Conservation (phyloP, 2,113 vertebrate genomes). For the Donacobius atricapilla region DNA sequence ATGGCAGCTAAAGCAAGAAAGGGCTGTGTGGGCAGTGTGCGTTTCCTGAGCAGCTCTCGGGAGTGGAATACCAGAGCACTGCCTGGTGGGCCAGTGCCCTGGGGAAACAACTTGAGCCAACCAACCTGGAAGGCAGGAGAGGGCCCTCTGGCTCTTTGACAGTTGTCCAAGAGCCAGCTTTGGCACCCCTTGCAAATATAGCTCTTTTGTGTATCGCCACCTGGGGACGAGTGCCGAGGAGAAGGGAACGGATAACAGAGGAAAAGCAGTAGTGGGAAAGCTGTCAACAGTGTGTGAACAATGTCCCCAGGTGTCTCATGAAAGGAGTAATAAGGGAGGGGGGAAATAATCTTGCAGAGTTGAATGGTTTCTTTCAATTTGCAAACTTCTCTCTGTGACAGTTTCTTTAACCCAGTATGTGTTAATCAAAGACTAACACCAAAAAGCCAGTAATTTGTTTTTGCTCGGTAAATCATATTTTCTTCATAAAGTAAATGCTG, state of each 20-base stretch:
- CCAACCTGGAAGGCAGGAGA: not conserved
- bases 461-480: constrained; percentile 53
- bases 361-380: constrained; percentile 40
- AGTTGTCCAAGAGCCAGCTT: not conserved
- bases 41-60: not conserved
- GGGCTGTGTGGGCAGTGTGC: not conserved
- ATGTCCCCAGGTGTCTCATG: constrained; percentile 12
- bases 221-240: not conserved
- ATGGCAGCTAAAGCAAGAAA: not conserved
- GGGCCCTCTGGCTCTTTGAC: not conserved
- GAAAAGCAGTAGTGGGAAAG: constrained; percentile 19
- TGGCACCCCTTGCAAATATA: constrained; percentile 1
- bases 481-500: constrained; percentile 51
- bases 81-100: not conserved
- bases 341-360: not conserved
- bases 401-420: constrained; percentile 21
- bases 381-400: constrained; percentile 12
- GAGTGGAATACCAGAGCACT: not conserved
- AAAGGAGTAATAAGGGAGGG: constrained; percentile 7
- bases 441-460: constrained; percentile 43
- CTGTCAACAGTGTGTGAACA: constrained; percentile 26
- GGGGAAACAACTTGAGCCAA: not conserved
- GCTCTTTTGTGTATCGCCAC: not conserved
- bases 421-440: constrained; percentile 53
- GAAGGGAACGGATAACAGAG: not conserved